Percentiles rank a stretch among this genome's conserved stretches.
These are phyloP conservation scores for Sebastes diploproa DNA, from an alignment of 2,797 vertebrate species.

Conservation along the genomic window DNA sequence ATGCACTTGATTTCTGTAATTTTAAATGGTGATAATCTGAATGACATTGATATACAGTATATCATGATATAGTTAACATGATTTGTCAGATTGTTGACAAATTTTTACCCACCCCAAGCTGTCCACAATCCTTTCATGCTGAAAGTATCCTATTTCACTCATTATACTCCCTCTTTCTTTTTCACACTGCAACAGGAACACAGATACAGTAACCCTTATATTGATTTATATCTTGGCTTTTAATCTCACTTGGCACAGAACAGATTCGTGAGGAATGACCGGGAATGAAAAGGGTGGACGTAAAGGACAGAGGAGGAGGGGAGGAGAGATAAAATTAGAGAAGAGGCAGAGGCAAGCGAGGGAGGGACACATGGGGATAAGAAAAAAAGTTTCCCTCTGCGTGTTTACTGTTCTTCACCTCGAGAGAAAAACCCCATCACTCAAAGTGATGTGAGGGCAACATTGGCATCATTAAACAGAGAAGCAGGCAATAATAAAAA, in stretches of 20 bases:
- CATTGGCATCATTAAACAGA: constrained; percentile 41
- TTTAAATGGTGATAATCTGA: not conserved
- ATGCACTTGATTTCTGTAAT: not conserved
- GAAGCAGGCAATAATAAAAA: constrained; percentile 32
- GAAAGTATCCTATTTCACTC: not conserved
- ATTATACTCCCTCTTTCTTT: not conserved
- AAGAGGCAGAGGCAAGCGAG: not conserved
- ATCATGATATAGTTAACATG: not conserved
- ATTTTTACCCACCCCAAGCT: not conserved
- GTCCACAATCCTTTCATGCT: not conserved
- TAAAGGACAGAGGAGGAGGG: not conserved
- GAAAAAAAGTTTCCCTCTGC: constrained; percentile 4
- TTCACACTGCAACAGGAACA: not conserved
- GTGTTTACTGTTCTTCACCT: constrained; percentile 22
- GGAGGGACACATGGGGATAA: not conserved
- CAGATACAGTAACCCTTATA: not conserved
- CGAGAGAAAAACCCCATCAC: constrained; percentile 29
- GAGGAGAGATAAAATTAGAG: not conserved
- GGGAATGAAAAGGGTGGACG: not conserved
- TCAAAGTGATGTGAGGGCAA: constrained; percentile 36
- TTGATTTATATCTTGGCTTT: not conserved
- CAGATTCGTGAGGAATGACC: not conserved
- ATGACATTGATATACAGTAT: not conserved
- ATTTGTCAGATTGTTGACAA: not conserved
- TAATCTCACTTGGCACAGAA: not conserved